phyloP scores from a whole-genome alignment of 2,113 vertebrate genomes.

The Physeter macrocephalus region DNA sequence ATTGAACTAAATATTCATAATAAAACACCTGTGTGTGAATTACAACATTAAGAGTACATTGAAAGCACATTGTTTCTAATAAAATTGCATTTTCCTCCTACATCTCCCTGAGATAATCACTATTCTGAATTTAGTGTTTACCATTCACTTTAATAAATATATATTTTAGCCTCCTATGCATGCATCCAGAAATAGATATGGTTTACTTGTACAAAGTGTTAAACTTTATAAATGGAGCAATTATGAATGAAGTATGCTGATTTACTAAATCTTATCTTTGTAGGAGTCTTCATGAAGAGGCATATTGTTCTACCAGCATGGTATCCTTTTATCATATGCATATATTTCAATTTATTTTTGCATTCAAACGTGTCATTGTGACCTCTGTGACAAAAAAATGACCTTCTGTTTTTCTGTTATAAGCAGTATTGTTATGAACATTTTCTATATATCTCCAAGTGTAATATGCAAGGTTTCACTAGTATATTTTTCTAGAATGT shows the following conservation, averaged over 20 bases:
- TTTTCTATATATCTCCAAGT: not conserved
- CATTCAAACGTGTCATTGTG: not conserved
- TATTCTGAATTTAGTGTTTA: not conserved
- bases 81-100: not conserved
- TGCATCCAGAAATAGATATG: not conserved
- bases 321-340: not conserved
- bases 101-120: not conserved
- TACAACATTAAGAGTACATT: not conserved
- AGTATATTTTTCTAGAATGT: not conserved
- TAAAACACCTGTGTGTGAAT: not conserved
- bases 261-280: not conserved
- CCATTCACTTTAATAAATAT: not conserved
- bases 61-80: not conserved
- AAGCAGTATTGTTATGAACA: not conserved
- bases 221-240: not conserved
- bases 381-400: not conserved
- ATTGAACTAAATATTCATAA: not conserved
- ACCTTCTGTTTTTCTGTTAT: not conserved
- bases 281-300: not conserved
- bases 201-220: not conserved
- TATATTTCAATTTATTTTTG: not conserved
- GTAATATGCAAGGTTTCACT: not conserved
- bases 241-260: not conserved
- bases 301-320: not conserved
- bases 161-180: not conserved